phyloP scores from a whole-genome alignment of 1,140 invertebrate species.

The Meteorus sp. region DNA sequence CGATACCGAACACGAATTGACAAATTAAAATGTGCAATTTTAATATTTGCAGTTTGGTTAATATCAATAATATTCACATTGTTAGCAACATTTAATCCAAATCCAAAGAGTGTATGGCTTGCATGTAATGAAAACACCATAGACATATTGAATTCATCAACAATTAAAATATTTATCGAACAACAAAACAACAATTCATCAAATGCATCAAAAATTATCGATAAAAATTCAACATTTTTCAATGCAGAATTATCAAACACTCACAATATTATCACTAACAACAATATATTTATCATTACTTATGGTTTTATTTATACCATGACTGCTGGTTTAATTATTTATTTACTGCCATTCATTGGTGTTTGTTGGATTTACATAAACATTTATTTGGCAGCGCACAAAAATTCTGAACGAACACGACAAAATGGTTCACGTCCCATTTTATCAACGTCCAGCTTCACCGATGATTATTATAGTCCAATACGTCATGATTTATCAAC shows the following conservation, averaged over 20 bases:
- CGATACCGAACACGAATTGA: slow-evolving; percentile 80
- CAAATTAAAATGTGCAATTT: slow-evolving; percentile 68
- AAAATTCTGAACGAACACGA: slow-evolving; percentile 70
- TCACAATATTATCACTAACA: not conserved
- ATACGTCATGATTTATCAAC: slow-evolving; percentile 35
- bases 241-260: no score
- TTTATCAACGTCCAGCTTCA: slow-evolving; percentile 50
- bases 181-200: no score
- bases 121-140: slow-evolving; percentile 51
- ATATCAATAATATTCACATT: slow-evolving; percentile 64
- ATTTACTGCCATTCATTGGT: slow-evolving; percentile 68
- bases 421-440: slow-evolving; percentile 65
- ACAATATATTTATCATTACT: slow-evolving; percentile 22
- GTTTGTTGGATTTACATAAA: slow-evolving; percentile 72
- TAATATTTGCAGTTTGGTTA: slow-evolving; percentile 72
- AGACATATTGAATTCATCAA: not conserved
- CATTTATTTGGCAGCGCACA: slow-evolving; percentile 72
- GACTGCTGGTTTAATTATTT: slow-evolving; percentile 62
- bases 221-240: slow-evolving; percentile 26
- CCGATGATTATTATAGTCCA: slow-evolving; percentile 44
- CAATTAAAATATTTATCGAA: not conserved
- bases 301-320: slow-evolving; percentile 55
- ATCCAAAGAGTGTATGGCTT: slow-evolving; percentile 60
- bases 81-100: slow-evolving; percentile 57
- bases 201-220: no score